Conservation (phyloP, 2,888 invertebrate genomes). For the Didymodactylos carnosus region DNA sequence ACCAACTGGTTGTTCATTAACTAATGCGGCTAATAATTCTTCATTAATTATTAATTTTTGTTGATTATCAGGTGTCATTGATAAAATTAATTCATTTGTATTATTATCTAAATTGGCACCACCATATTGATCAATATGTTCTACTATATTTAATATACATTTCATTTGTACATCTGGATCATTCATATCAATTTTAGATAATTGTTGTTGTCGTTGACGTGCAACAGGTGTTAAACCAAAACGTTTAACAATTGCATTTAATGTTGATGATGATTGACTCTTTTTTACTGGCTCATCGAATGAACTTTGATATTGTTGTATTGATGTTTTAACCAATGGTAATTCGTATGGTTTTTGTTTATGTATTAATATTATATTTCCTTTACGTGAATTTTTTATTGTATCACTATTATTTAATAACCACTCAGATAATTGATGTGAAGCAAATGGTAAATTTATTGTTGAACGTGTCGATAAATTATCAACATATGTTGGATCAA, state of each 20-base stretch:
- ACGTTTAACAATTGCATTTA: neutral
- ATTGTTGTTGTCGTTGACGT: neutral
- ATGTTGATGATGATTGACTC: neutral
- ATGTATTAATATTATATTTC: neutral
- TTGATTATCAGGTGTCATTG: neutral
- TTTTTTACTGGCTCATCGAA: neutral
- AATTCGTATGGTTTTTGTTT: neutral
- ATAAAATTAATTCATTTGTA: neutral
- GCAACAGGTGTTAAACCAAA: slow-evolving; percentile 1
- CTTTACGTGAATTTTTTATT: neutral
- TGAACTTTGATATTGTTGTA: too few relatives aligned
- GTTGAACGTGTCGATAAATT: too few relatives aligned
- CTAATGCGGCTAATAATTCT: too few relatives aligned
- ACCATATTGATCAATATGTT: neutral
- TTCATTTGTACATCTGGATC: neutral
- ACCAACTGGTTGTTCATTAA: too few relatives aligned
- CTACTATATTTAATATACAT: neutral
- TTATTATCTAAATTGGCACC: neutral
- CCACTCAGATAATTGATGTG: neutral
- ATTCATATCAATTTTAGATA: neutral
- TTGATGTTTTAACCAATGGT: neutral
- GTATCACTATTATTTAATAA: neutral
- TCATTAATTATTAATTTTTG: neutral
- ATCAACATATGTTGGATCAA: too few relatives aligned
- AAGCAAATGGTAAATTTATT: neutral